Evolutionary conservation across 1,140 invertebrate species (phyloP).

Genomic region (Tetranychus cinnabarinus): DNA sequence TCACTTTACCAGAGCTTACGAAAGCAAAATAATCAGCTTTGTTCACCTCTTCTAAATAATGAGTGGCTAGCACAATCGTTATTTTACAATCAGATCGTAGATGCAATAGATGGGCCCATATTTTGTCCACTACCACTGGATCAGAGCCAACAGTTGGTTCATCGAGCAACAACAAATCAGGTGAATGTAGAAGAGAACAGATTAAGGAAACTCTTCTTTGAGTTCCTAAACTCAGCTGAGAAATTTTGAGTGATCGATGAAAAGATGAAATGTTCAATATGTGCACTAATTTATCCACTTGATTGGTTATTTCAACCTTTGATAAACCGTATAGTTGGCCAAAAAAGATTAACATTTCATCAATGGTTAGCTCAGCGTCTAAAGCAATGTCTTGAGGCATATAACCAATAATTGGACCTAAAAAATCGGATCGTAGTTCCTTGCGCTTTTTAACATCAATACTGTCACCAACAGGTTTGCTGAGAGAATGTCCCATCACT

Average conservation of each 20-base stretch:
- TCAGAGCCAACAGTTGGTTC: slow-evolving; percentile 25
- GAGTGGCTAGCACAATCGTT: slow-evolving; percentile 23
- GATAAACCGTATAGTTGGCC: slow-evolving; percentile 76
- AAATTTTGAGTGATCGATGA: slow-evolving; percentile 3
- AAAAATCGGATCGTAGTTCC: neutral
- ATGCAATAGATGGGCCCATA: slow-evolving; percentile 22
- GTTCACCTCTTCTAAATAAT: slow-evolving; percentile 21
- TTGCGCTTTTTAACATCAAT: too few relatives aligned
- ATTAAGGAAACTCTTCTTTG: slow-evolving; percentile 31
- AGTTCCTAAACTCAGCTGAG: neutral
- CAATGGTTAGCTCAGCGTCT: slow-evolving; percentile 77
- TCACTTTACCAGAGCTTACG: neutral
- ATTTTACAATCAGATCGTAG: slow-evolving; percentile 13
- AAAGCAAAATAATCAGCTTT: neutral
- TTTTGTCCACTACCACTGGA: slow-evolving; percentile 15
- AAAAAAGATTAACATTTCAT: slow-evolving; percentile 83
- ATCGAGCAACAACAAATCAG: slow-evolving; percentile 27
- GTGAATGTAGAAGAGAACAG: slow-evolving; percentile 71
- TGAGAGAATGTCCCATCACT: slow-evolving; percentile 4
- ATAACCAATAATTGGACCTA: slow-evolving; percentile 11
- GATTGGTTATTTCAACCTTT: slow-evolving; percentile 21
- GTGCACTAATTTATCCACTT: slow-evolving; percentile 60
- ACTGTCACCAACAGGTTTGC: neutral
- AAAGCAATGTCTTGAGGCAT: slow-evolving; percentile 43
- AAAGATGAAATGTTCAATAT: slow-evolving; percentile 59